Evolutionary conservation across 2,113 vertebrate genomes (phyloP), one percentile per base, ranked within the genome.

Genomic region (Pluvianellus socialis): DNA sequence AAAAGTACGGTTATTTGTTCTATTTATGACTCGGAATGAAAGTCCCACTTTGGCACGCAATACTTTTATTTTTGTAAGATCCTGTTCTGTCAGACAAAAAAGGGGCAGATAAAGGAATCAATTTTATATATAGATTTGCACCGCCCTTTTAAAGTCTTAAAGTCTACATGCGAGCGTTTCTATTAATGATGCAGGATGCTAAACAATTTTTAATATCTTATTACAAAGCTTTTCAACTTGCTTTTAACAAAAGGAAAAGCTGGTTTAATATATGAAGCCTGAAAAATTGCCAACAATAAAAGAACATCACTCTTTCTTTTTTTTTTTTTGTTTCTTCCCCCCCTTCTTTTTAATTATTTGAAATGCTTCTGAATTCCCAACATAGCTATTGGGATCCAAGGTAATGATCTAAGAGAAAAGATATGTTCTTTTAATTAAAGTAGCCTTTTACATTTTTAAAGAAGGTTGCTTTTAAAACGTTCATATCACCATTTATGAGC

Each of bases 351-450:
- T 40, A 86, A 94, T 96, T 79, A 91, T 92, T 92, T 93, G 16
- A 93, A 95, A 92, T 85, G 53, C 33, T 88, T 85, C 87, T 96
- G 84, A 96, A 94, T 96, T 96, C 93, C 93, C 96, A 95, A 22
- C 84, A 79, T 91, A 90, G 84, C 49, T 87, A 52, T 67, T 91
- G 61, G 74, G 89, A 96, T 94, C 70, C 87, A 90, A 94, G 10
- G 6, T 81, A 93, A 96, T 94, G 94, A 96, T 93, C 87, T 95
- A 96, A 93, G 66, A 65, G 62, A 90, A 95, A 95, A 90, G 56
- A 85, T 95, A 96, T 95, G 87, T 93, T 93, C 73, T 28, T 94
- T 96, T 96, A 96, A 96, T 96, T 97, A 96, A 95, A 97, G 44
- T 58, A 79, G 70, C 44, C 21, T 85, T 93, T 79, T 82, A 61